Conservation (phyloP, 2,797 vertebrate species). For the Fundulus diaphanus region DNA sequence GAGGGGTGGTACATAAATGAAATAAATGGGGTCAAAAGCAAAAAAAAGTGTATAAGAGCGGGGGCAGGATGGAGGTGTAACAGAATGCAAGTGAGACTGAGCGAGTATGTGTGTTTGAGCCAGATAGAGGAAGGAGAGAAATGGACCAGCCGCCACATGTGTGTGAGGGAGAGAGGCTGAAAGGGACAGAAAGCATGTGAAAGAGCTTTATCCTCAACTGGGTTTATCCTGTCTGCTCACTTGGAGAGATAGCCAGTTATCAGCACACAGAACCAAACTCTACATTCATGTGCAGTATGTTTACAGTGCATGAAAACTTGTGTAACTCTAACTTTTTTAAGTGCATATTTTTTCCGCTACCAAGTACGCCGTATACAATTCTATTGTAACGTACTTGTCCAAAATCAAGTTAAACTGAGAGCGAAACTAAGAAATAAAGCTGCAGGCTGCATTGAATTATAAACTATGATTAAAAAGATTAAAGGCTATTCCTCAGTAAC, state of each 20-base stretch:
- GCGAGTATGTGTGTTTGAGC: conserved; percentile 15
- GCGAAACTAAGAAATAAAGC: no score
- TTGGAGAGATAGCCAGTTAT: conserved; percentile 61
- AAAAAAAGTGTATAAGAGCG: conserved; percentile 16
- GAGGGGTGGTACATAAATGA: conserved; percentile 37
- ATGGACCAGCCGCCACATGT: conserved; percentile 27
- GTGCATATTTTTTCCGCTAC: conserved; percentile 9
- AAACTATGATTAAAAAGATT: neutral
- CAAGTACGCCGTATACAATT: neutral
- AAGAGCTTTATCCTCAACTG: conserved; percentile 54
- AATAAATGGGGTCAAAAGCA: conserved; percentile 52
- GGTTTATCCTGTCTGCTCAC: conserved; percentile 61
- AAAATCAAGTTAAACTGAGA: neutral
- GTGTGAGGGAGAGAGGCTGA: conserved; percentile 16
- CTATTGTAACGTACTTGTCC: neutral
- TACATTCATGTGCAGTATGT: conserved; percentile 7
- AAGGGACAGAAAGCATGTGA: conserved; percentile 37
- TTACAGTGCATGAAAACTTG: conserved; percentile 19
- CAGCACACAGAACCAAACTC: conserved; percentile 46
- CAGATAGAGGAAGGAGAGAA: conserved; percentile 22
- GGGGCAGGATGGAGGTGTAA: conserved; percentile 18
- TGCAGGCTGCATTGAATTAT: neutral
- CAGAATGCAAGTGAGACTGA: conserved; percentile 33
- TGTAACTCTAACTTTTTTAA: conserved; percentile 9
- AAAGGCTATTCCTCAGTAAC: neutral